Percentiles rank a stretch among this genome's conserved stretches.
These are phyloP conservation scores for Haliclona indistincta DNA, from an alignment of 37 sponge, comb jelly and placozoan genomes.

Conservation along the genomic window DNA sequence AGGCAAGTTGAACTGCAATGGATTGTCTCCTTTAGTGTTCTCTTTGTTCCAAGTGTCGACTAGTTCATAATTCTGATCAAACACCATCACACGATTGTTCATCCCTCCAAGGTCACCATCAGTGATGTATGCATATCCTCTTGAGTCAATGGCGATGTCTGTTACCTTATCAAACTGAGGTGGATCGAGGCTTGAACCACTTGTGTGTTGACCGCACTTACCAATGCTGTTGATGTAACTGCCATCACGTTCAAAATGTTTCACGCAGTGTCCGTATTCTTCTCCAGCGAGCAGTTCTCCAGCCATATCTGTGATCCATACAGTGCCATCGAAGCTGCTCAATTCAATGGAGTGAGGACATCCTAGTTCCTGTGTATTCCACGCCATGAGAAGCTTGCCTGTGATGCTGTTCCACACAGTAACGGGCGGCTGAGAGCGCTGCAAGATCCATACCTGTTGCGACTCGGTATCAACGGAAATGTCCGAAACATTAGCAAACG, in stretches of 20 bases:
- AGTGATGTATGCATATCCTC: constrained; percentile 16
- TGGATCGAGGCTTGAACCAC: constrained; percentile 35
- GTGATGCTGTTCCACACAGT: constrained; percentile 18
- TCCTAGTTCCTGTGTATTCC: constrained; percentile 22
- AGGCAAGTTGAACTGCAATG: constrained; percentile 39
- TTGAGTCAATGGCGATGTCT: constrained; percentile 28
- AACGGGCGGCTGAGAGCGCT: constrained; percentile 18
- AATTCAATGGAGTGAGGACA: constrained; percentile 42
- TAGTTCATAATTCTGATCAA: neutral
- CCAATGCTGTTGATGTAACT: constrained; percentile 26
- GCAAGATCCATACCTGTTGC: constrained; percentile 27
- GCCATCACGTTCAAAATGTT: constrained; percentile 22
- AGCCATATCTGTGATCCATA: constrained; percentile 54
- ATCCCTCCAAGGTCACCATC: constrained; percentile 43
- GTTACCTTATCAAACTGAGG: constrained; percentile 47
- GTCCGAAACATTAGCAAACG: constrained; percentile 38
- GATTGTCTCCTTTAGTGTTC: constrained; percentile 17
- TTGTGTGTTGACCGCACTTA: constrained; percentile 12
- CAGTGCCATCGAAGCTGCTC: constrained; percentile 13
- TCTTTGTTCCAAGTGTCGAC: constrained; percentile 36
- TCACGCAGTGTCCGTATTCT: constrained; percentile 36
- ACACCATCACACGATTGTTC: constrained; percentile 37
- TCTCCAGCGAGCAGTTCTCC: constrained; percentile 12
- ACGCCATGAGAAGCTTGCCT: constrained; percentile 21
- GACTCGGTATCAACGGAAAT: neutral